A percentile compares a stretch with the other conserved stretches of the same genome.
Conservation (phyloP, 2,797 vertebrate genomes). For the Microctenopoma stevenorrisi region DNA sequence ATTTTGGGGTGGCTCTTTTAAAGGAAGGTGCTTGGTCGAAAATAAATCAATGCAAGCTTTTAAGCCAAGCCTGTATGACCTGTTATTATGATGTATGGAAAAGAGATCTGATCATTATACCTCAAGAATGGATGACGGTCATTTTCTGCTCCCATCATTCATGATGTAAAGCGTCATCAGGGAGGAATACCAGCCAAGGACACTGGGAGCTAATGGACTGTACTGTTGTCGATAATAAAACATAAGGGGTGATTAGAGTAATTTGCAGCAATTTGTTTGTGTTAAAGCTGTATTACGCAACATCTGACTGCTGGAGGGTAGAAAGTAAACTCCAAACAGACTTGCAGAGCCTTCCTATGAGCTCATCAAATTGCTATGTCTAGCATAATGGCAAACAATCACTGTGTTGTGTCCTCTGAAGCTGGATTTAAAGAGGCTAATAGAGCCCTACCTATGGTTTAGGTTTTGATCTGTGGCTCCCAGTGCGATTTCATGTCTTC, state of each 20-base stretch:
- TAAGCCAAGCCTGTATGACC: not conserved
- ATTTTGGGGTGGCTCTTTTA: not conserved
- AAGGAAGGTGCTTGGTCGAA: too few relatives aligned
- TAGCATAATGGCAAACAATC: conserved; percentile 26
- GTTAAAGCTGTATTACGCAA: conserved; percentile 34
- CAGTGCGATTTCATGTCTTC: conserved; percentile 3
- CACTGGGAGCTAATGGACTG: conserved; percentile 55
- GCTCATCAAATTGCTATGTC: conserved; percentile 30
- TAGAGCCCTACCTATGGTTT: too few relatives aligned
- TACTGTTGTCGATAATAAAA: conserved; percentile 53
- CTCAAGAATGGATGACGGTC: too few relatives aligned
- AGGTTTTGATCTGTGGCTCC: conserved; percentile 13
- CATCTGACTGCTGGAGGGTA: conserved; percentile 28
- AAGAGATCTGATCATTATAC: conserved; percentile 1
- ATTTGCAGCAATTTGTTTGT: conserved; percentile 46
- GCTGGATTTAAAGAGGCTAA: not conserved
- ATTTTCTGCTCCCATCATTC: not conserved
- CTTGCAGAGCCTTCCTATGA: conserved; percentile 35
- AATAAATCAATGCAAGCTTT: not conserved
- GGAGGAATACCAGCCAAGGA: conserved; percentile 48
- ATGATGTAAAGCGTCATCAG: conserved; percentile 43
- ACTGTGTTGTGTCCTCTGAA: too few relatives aligned
- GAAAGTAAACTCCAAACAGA: conserved; percentile 22
- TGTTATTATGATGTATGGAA: conserved; percentile 8
- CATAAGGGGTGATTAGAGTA: conserved; percentile 25